These are phyloP conservation scores for Eristalis arbustorum DNA, from an alignment of 2,888 invertebrate genomes.

Conservation along the genomic window DNA sequence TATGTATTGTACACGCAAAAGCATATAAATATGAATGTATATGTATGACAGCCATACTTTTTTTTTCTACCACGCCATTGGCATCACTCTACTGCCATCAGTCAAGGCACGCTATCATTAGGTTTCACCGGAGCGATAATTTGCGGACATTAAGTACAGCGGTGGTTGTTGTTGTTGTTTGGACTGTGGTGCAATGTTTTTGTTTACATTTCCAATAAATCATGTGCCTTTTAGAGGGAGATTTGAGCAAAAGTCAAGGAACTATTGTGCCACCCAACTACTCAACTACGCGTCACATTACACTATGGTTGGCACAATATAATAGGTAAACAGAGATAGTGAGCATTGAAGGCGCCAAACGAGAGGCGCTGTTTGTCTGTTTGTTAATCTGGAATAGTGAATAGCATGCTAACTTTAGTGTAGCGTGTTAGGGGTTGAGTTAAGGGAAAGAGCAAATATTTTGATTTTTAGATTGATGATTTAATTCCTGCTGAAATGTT, in stretches of 20 bases:
- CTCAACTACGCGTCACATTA: constrained; percentile 3
- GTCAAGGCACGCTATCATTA: constrained; percentile 35
- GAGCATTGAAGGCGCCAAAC: constrained; percentile 37
- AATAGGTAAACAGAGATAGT: constrained; percentile 12
- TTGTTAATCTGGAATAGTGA: neutral
- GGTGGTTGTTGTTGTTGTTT: constrained; percentile 26
- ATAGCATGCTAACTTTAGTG: neutral
- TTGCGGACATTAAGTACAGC: constrained; percentile 34
- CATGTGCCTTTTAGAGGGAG: constrained; percentile 28
- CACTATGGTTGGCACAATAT: neutral
- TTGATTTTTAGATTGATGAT: neutral
- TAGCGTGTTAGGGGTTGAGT: neutral
- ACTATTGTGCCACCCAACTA: neutral
- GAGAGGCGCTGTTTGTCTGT: neutral
- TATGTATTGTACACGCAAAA: neutral
- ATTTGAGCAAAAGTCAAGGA: constrained; percentile 29
- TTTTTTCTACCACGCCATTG: neutral
- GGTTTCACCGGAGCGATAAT: constrained; percentile 17
- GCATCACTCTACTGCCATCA: neutral
- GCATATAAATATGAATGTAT: neutral
- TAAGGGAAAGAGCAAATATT: neutral
- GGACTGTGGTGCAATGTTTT: constrained; percentile 28
- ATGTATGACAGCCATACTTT: neutral
- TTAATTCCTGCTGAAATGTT: neutral
- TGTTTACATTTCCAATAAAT: constrained; percentile 54